Evolutionary conservation across 2,113 vertebrate genomes (phyloP), one percentile per base, ranked within the genome.

Genomic region (Amazona vittata): DNA sequence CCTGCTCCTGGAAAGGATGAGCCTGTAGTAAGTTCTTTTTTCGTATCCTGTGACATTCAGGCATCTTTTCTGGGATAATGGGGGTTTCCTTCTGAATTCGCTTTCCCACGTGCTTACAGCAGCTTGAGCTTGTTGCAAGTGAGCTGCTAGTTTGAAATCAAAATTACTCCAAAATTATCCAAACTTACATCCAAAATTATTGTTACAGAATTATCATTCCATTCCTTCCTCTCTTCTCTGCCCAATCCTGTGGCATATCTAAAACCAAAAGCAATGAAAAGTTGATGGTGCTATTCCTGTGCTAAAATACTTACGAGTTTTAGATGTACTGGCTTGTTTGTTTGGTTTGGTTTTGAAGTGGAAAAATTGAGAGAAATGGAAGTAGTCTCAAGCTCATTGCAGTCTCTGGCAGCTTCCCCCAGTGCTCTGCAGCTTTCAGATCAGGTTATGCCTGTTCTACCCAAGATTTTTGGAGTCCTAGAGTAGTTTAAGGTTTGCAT

Each of bases 1-100:
- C 29, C 60, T 0, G 3, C 15, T 43, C 10, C 12, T 6, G 6
- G 26, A 41, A 53, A 22, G 55, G 25, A 15, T 0, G 2, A 67
- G 35, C 43, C 65, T 71, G 8, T 70, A 20, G 71, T n/a, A 50
- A 44, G 46, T 18, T 15, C 20, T 59, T 67, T 62, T 49, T 26
- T 55, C 37, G 25, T 21, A 31, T 70, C 57, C 39, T 44, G 31
- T 55, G 53, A 43, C 22, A 6, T 77, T 52, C n/a, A 52, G 57
- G 8, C 8, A 28, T 31, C 28, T 65, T 41, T 77, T 44, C 41
- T 89, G 71, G 22, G 21, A 8, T 53, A 62, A 15, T 73, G 57
- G n/a, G 21, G 3, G 28, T 82, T 86, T 77, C 50, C 46, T 73
- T 2, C 20, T 37, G 25, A n/a, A 35, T 50, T 76, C 52, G n/a